Conservation (phyloP, 2,113 vertebrate species). For the Dascyllus trimaculatus region DNA sequence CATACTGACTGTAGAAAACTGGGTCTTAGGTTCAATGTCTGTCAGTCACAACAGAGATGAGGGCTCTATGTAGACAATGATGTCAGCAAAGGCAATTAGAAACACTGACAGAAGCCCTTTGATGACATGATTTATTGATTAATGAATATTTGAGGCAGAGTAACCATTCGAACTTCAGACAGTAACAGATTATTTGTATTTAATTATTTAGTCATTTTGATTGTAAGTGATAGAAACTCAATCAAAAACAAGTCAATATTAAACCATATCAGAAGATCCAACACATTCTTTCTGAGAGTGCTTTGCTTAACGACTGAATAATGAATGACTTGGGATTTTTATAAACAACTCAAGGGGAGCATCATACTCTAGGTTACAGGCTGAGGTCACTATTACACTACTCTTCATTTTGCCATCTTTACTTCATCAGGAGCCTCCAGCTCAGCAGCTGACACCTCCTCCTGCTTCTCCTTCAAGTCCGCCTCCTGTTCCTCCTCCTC, state of each 20-base stretch:
- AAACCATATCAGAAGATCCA: neutral
- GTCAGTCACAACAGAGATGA: too few relatives aligned
- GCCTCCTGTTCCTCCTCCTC: constrained; percentile 64
- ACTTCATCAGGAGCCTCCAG: neutral
- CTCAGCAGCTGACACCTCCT: constrained; percentile 6
- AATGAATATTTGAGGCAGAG: too few relatives aligned
- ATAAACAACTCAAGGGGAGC: neutral
- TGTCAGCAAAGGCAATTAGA: too few relatives aligned
- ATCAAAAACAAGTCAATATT: neutral
- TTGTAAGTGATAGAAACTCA: too few relatives aligned
- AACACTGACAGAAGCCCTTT: too few relatives aligned
- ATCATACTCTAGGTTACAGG: neutral
- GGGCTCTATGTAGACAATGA: too few relatives aligned
- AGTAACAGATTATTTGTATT: neutral
- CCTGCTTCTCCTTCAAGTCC: neutral
- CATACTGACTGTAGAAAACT: too few relatives aligned
- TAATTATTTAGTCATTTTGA: neutral
- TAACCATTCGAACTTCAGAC: too few relatives aligned
- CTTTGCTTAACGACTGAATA: too few relatives aligned
- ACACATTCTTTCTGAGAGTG: too few relatives aligned
- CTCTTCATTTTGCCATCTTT: constrained; percentile 19
- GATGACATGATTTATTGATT: too few relatives aligned
- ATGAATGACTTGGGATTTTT: neutral
- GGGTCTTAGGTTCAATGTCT: too few relatives aligned
- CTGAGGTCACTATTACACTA: neutral